These are phyloP conservation scores for Drosophila ercepeae DNA, from an alignment of 1,140 invertebrate species.

Conservation along the genomic window DNA sequence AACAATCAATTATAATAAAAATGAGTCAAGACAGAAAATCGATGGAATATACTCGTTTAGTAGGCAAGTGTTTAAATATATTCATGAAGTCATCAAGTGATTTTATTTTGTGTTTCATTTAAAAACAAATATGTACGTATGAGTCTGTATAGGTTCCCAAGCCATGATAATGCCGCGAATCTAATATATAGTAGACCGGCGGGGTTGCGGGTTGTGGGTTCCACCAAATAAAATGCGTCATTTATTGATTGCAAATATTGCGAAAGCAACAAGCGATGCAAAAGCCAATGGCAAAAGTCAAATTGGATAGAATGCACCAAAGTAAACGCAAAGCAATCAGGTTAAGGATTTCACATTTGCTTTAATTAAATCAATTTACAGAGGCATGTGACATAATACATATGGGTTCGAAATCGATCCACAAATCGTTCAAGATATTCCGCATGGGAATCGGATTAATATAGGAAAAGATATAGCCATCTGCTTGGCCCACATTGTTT, in stretches of 20 bases:
- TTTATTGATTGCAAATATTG: slow-evolving; percentile 45
- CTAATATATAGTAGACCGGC: not conserved
- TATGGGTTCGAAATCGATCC: too few relatives aligned
- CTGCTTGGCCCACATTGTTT: too few relatives aligned
- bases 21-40: not conserved
- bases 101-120: slow-evolving; percentile 2
- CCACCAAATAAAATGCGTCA: slow-evolving; percentile 38
- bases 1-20: slow-evolving; percentile 14
- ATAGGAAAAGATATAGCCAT: too few relatives aligned
- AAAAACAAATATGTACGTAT: slow-evolving; percentile 8
- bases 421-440: too few relatives aligned
- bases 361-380: too few relatives aligned
- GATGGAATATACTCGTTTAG: not conserved
- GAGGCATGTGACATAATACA: too few relatives aligned
- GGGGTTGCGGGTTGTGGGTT: not conserved
- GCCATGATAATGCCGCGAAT: slow-evolving; percentile 13
- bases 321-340: not conserved
- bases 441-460: too few relatives aligned
- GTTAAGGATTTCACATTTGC: not conserved
- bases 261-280: slow-evolving; percentile 23
- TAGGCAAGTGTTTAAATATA: slow-evolving; percentile 22
- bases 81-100: slow-evolving; percentile 22
- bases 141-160: slow-evolving; percentile 1
- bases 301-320: slow-evolving; percentile 13
- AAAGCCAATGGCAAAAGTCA: slow-evolving; percentile 7